Percentiles rank a stretch among this genome's conserved stretches.
Evolutionary conservation across 1,140 invertebrate species (phyloP).

Genomic region (Drosophila ambigua): DNA sequence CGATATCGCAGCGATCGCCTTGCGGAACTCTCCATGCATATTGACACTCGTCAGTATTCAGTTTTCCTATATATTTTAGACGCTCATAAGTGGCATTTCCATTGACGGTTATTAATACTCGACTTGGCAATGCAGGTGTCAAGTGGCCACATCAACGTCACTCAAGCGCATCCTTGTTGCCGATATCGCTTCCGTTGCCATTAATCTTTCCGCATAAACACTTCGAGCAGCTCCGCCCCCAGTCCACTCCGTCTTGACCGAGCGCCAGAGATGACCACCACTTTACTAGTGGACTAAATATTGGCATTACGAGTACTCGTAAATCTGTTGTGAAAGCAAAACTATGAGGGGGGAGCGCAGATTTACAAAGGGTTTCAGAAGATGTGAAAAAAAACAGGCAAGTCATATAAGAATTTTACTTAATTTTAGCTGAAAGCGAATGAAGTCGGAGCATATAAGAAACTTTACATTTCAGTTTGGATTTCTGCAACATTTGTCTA

Average conservation of each 20-base stretch:
- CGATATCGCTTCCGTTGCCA: slow-evolving; percentile 62
- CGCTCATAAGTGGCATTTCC: slow-evolving; percentile 38
- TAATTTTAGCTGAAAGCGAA: no score
- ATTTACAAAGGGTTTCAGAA: no score
- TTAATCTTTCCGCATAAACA: slow-evolving; percentile 54
- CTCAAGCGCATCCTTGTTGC: slow-evolving; percentile 58
- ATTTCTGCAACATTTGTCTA: no score
- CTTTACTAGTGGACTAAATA: no score
- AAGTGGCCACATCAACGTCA: slow-evolving; percentile 58
- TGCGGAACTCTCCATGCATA: slow-evolving; percentile 63
- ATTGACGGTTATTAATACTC: slow-evolving; percentile 24
- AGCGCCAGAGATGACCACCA: neutral
- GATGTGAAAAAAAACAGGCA: no score
- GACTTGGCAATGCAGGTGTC: slow-evolving; percentile 44
- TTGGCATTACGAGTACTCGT: no score
- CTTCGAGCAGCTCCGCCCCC: no score
- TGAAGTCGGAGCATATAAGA: no score
- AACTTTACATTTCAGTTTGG: no score
- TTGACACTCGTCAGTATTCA: slow-evolving; percentile 58
- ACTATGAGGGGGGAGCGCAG: no score
- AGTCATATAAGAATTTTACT: no score
- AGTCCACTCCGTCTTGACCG: neutral
- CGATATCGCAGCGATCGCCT: slow-evolving; percentile 46
- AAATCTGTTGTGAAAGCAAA: no score
- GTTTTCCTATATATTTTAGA: slow-evolving; percentile 31